Percentiles rank a stretch among this genome's conserved stretches.
These are phyloP conservation scores for Mizuhopecten yessoensis DNA, from an alignment of 1,140 invertebrate genomes.

Conservation along the genomic window DNA sequence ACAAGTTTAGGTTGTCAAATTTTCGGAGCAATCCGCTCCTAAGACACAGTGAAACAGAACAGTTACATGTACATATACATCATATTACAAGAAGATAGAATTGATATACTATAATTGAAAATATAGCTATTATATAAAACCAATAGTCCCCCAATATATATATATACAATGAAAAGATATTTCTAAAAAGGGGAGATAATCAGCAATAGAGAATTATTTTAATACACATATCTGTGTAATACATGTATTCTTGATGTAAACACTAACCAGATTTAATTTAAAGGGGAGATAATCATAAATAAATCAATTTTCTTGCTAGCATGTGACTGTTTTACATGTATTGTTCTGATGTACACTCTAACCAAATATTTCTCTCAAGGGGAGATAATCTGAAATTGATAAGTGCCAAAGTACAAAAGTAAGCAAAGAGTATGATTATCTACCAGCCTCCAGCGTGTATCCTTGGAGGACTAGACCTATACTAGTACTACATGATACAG, in stretches of 20 bases:
- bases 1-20: no score
- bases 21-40: no score
- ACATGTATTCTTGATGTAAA: not conserved
- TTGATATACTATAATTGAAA: no score
- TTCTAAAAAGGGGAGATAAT: no score
- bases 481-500: not conserved
- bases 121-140: no score
- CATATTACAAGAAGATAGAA: no score
- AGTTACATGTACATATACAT: no score
- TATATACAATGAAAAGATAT: no score
- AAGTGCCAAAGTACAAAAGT: not conserved
- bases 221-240: no score
- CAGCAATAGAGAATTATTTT: no score
- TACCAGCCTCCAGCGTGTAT: not conserved
- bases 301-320: not conserved
- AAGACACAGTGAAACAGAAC: no score
- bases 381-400: not conserved
- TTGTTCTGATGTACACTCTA: not conserved
- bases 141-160: no score
- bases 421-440: not conserved
- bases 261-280: not conserved
- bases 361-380: slow-evolving; percentile 11
- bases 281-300: not conserved
- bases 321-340: not conserved
- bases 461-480: not conserved